These are phyloP conservation scores for Hermetia illucens DNA, from an alignment of 1,140 invertebrate species.

Conservation along the genomic window DNA sequence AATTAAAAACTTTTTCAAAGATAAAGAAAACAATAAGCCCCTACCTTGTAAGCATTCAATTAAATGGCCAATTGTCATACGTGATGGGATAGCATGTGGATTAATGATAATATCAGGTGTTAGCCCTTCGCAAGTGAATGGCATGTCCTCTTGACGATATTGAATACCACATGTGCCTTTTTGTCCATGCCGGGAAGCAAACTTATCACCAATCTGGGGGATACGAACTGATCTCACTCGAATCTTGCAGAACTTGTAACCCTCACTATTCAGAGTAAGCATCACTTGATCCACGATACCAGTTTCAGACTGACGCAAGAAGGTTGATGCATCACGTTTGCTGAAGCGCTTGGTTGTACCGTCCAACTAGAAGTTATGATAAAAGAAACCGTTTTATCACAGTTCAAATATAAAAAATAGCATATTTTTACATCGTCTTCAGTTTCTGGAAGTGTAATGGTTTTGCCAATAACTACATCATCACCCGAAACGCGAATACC, in stretches of 20 bases:
- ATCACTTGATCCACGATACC: slow-evolving; percentile 96
- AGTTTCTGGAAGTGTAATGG: slow-evolving; percentile 82
- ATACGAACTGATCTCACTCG: slow-evolving; percentile 84
- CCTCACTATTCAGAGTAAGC: slow-evolving; percentile 86
- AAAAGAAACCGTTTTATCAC: neutral
- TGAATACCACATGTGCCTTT: slow-evolving; percentile 96
- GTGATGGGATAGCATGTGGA: slow-evolving; percentile 91
- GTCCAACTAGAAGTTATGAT: slow-evolving; percentile 44
- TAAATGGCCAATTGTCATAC: slow-evolving; percentile 98
- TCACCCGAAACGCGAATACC: slow-evolving; percentile 91
- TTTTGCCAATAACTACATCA: slow-evolving; percentile 95
- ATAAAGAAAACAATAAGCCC: neutral
- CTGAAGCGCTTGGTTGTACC: slow-evolving; percentile 68
- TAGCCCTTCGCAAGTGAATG: slow-evolving; percentile 89
- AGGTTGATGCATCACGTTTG: slow-evolving; percentile 87
- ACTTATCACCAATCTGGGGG: slow-evolving; percentile 95
- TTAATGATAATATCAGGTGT: slow-evolving; percentile 96
- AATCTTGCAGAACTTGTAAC: slow-evolving; percentile 95
- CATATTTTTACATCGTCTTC: slow-evolving; percentile 60
- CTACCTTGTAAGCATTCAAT: slow-evolving; percentile 96
- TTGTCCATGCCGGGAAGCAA: slow-evolving; percentile 90
- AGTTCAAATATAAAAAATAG: slow-evolving; percentile 7
- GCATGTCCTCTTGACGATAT: slow-evolving; percentile 93
- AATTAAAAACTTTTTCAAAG: too few relatives aligned
- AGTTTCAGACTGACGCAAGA: slow-evolving; percentile 87